Evolutionary conservation across 2,113 vertebrate genomes (phyloP).

Genomic region (Ascaphus truei): DNA sequence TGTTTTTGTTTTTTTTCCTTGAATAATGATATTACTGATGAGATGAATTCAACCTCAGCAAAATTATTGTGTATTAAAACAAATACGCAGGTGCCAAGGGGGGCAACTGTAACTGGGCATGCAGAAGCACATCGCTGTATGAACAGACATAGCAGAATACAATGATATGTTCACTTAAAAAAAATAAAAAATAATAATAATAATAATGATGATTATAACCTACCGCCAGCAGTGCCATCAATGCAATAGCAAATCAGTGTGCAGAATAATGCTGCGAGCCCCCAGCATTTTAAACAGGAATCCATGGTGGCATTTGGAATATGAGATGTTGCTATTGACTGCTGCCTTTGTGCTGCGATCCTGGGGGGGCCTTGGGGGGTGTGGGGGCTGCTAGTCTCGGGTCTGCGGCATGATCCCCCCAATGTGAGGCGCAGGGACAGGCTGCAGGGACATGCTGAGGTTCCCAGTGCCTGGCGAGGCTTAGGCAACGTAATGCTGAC

Average conservation of each 20-base stretch:
- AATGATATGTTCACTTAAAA: too few species aligned
- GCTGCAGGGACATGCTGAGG: background rate
- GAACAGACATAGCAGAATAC: too few species aligned
- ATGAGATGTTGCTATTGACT: too few species aligned
- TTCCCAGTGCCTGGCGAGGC: background rate
- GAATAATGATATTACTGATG: too few species aligned
- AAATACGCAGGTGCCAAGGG: too few species aligned
- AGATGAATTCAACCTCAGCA: too few species aligned
- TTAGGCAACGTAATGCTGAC: conserved; percentile 41
- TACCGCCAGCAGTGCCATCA: background rate
- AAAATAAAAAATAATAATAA: too few species aligned
- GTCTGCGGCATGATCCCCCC: background rate
- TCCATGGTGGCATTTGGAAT: background rate
- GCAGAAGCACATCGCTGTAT: too few species aligned
- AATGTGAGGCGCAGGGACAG: background rate
- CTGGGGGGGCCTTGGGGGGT: background rate
- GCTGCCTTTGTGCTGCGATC: background rate
- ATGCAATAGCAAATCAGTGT: background rate
- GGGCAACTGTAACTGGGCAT: too few species aligned
- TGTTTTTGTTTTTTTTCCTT: too few species aligned
- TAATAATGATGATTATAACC: too few species aligned
- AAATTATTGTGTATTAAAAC: too few species aligned
- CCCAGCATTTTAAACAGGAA: background rate
- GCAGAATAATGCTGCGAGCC: background rate
- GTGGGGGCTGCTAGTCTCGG: background rate